Base-by-base conservation (phyloP, 1,140 invertebrate genomes). In the Chrysoperla carnea region DNA sequence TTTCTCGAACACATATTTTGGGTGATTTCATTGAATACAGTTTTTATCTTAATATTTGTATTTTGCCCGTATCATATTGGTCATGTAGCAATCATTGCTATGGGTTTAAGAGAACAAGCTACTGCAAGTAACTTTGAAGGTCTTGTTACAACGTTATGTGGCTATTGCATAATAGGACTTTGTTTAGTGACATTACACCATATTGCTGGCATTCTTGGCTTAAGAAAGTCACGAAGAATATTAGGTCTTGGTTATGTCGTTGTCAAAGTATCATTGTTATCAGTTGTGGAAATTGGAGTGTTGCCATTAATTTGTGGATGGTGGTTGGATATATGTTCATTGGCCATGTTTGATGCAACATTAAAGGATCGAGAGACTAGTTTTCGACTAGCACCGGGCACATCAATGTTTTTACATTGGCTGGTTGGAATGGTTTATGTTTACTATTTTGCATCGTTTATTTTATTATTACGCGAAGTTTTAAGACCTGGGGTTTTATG, bases 1-100 rank as follows among this genome's bases (percentile, higher is more conserved):
- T 99, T 99, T 56, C 65, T 99, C 17, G 95, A 99, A 64, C 93
- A 99, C 68, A 93, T 98, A 0, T 97, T 99, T 59, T 99, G 94
- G 94, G 92, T 97, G 7, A 87, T 97, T 6, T 94, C 91, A 1
- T 66, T 99, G 6, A 98, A 98, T 58, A 94, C 92, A 5, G 66
- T 98, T 13, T 98, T 97, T 60, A 95, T 98, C 46, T 75, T 97
- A 43, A 73, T 89, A 52, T 78, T 87, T 72, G 95, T 94, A 31
- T 97, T 94, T 55, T 90, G 82, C 53, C 94, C 94, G 0, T 96
- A 95, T 55, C 89, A 94, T 52, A 88, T 97, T 63, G 94, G 95
- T 2, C 78, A 85, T 48, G 75, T 86, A 46, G 78, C 84, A 12
- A 72, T 96, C 36, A 70, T 73, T 11, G 69, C 77, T 23, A 68